Evolutionary conservation across 2,113 vertebrate species (phyloP).

Genomic region (Fulmarus glacialis): DNA sequence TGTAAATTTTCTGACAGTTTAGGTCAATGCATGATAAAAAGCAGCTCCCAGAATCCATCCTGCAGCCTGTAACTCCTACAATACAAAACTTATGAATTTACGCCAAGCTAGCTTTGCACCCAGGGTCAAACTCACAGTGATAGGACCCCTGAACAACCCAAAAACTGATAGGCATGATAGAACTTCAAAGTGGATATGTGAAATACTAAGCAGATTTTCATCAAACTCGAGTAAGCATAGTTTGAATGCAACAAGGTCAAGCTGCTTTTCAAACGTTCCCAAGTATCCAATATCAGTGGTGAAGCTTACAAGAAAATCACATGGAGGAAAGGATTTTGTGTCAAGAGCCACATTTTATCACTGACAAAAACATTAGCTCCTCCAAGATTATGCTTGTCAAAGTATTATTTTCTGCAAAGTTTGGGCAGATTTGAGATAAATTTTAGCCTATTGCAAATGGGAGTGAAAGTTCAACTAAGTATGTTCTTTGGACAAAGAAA

Average conservation of each 20-base stretch:
- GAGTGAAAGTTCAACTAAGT: background rate
- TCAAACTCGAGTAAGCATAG: background rate
- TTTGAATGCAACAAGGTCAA: conserved; percentile 29
- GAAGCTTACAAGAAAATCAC: background rate
- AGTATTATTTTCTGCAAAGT: background rate
- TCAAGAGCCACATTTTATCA: background rate
- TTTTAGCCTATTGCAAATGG: background rate
- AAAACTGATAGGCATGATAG: background rate
- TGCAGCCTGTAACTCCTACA: background rate
- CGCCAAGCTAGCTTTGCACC: background rate
- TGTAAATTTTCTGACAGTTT: background rate
- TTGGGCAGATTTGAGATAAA: background rate
- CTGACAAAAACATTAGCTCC: background rate
- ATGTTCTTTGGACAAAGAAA: background rate
- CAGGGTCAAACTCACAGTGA: background rate
- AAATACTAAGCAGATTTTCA: background rate
- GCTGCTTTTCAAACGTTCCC: background rate
- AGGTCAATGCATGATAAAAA: background rate
- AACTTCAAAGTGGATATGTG: background rate
- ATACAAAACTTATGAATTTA: background rate
- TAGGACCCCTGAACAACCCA: background rate
- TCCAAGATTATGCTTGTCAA: background rate
- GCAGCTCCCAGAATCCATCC: background rate
- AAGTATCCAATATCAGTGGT: background rate
- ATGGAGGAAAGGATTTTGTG: background rate